Percentiles rank a stretch among this genome's conserved stretches.
Evolutionary conservation across 1,140 invertebrate genomes (phyloP).

Genomic region (Ceratina japonica): DNA sequence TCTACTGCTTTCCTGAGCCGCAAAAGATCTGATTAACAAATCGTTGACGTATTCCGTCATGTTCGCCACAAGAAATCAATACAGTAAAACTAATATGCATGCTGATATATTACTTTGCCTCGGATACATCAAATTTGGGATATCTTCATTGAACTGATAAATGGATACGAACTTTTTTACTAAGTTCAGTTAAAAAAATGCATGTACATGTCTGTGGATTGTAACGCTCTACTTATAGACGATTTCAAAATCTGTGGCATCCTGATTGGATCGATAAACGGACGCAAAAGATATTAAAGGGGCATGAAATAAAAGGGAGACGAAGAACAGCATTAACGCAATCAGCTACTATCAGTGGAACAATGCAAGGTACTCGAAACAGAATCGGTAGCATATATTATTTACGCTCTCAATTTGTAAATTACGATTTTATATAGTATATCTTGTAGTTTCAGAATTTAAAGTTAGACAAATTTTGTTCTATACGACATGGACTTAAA

Average conservation of each 20-base stretch:
- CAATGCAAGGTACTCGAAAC: not conserved
- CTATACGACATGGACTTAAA: too few species aligned
- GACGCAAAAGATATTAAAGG: slow-evolving; percentile 1
- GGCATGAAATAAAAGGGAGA: not conserved
- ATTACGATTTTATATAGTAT: too few species aligned
- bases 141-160: too few species aligned
- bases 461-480: too few species aligned
- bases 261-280: slow-evolving; percentile 13
- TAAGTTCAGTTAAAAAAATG: too few species aligned
- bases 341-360: not conserved
- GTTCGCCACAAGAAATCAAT: not conserved
- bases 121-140: too few species aligned
- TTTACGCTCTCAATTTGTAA: too few species aligned
- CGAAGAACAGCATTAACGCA: not conserved
- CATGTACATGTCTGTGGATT: not conserved
- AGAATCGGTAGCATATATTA: not conserved
- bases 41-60: not conserved
- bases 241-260: not conserved
- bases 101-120: too few species aligned
- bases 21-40: not conserved
- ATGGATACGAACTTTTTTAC: too few species aligned
- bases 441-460: too few species aligned
- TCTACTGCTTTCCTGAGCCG: not conserved
- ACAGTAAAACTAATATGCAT: not conserved
- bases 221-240: not conserved